phyloP scores from a whole-genome alignment of 2,113 vertebrate genomes.

The Daboia siamensis region DNA sequence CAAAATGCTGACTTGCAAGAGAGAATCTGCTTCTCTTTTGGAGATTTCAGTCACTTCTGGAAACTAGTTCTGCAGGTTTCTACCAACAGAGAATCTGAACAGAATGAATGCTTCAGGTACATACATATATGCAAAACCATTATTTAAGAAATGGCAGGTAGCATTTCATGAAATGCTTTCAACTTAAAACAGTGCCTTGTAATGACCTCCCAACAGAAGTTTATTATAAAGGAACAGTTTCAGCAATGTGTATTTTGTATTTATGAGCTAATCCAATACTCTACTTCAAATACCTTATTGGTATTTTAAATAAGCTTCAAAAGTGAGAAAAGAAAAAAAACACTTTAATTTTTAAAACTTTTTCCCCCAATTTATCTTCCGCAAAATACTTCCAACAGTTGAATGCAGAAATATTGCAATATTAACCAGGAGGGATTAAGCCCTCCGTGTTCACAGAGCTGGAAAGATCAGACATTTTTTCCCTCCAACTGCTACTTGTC shows the following conservation, averaged over 20 bases:
- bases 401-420: not conserved
- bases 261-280: not conserved
- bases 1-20: not conserved
- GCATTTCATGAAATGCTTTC: not conserved
- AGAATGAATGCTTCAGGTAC: not conserved
- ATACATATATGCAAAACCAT: not conserved
- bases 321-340: not conserved
- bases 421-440: not conserved
- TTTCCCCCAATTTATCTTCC: not conserved
- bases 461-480: not conserved
- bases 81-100: conserved; percentile 7
- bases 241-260: not conserved
- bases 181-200: not conserved
- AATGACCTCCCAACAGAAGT: not conserved
- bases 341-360: not conserved
- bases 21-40: conserved; percentile 43
- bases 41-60: conserved; percentile 17
- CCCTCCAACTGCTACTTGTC: not conserved
- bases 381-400: not conserved
- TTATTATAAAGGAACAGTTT: not conserved
- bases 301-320: not conserved
- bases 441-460: not conserved
- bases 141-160: not conserved
- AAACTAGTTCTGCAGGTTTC: conserved; percentile 8
- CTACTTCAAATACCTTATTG: not conserved